Evolutionary conservation across 2,797 vertebrate genomes (phyloP).

Genomic region (Odontamblyopus rebecca): DNA sequence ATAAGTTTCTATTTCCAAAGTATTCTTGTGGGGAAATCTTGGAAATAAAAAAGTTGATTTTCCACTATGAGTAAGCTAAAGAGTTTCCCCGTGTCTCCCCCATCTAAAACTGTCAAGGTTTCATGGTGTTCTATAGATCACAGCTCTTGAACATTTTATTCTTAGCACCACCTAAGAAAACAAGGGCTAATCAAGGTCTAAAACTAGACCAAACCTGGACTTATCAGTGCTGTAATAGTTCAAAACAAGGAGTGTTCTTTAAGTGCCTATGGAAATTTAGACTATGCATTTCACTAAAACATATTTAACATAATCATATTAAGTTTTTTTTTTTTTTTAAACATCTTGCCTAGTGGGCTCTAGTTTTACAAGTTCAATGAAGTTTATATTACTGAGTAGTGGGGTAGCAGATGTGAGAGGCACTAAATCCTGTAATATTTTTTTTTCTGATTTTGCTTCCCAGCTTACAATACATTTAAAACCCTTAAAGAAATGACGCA

Average conservation of each 20-base stretch:
- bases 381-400: no score
- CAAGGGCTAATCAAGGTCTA: no score
- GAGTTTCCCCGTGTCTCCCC: constrained; percentile 29
- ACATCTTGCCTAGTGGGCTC: no score
- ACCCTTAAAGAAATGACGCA: no score
- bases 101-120: constrained; percentile 28
- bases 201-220: background rate
- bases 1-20: constrained; percentile 62
- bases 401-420: no score
- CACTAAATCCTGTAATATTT: no score
- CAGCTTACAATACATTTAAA: no score
- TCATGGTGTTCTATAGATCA: constrained; percentile 17
- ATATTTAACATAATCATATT: no score
- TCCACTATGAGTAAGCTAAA: constrained; percentile 44
- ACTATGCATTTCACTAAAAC: no score
- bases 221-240: background rate
- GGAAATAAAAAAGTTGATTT: constrained; percentile 25
- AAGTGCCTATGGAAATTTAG: background rate
- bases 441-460: background rate
- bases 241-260: background rate
- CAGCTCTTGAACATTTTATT: background rate
- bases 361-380: no score
- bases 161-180: background rate
- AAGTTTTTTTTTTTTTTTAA: no score
- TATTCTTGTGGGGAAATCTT: constrained; percentile 26